phyloP scores from a whole-genome alignment of 2,797 vertebrate species.

The Eutrigla gurnardus region DNA sequence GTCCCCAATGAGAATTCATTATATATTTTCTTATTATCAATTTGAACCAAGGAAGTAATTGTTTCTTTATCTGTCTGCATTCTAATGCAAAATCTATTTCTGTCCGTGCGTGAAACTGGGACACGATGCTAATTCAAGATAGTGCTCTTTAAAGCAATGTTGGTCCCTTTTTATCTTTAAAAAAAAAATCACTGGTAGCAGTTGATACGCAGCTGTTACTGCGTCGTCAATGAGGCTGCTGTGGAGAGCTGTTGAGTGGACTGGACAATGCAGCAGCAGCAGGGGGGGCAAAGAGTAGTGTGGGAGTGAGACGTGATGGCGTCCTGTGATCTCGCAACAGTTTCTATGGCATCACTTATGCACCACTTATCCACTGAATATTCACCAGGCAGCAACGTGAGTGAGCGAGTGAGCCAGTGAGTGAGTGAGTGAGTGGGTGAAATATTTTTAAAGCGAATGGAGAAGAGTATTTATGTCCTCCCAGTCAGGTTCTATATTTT shows the following conservation, averaged over 20 bases:
- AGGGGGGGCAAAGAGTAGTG: slow-evolving; percentile 32
- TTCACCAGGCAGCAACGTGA: slow-evolving; percentile 44
- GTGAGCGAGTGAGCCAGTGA: slow-evolving; percentile 20
- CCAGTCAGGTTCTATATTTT: slow-evolving; percentile 68
- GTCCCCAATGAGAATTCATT: slow-evolving; percentile 22
- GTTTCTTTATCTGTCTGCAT: slow-evolving; percentile 64
- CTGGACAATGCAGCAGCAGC: slow-evolving; percentile 60
- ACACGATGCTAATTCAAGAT: slow-evolving; percentile 62
- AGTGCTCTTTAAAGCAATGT: slow-evolving; percentile 45
- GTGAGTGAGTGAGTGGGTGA: slow-evolving; percentile 27
- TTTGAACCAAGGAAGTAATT: slow-evolving; percentile 51
- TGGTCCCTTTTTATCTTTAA: neutral
- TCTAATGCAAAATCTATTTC: slow-evolving; percentile 61
- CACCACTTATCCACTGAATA: slow-evolving; percentile 62
- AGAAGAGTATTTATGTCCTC: slow-evolving; percentile 74
- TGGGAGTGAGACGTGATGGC: slow-evolving; percentile 58
- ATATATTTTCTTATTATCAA: slow-evolving; percentile 48
- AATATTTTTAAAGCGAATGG: slow-evolving; percentile 49
- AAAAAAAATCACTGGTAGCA: neutral
- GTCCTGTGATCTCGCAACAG: slow-evolving; percentile 64
- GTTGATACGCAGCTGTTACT: slow-evolving; percentile 7
- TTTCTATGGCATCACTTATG: slow-evolving; percentile 71
- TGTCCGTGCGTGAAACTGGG: slow-evolving; percentile 51
- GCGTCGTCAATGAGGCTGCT: slow-evolving; percentile 33
- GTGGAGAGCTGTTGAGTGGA: slow-evolving; percentile 20